Percentiles rank a stretch among this genome's conserved stretches.
Evolutionary conservation across 2,888 invertebrate species (phyloP).

Genomic region (Agrotis clavis): DNA sequence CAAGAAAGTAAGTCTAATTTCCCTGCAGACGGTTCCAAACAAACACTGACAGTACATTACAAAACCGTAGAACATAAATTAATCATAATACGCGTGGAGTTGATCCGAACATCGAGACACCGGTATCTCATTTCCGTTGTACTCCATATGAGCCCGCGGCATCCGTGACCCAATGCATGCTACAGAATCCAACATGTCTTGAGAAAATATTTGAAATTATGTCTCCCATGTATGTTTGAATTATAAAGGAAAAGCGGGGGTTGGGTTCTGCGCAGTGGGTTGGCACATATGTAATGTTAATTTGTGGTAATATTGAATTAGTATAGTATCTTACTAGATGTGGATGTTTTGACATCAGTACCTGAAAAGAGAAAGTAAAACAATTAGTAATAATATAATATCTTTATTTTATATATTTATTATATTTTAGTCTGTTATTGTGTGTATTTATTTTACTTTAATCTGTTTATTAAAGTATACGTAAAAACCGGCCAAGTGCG

Average conservation of each 20-base stretch:
- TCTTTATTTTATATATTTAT: too few relatives aligned
- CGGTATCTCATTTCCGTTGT: conserved; percentile 70
- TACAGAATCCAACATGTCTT: conserved; percentile 20
- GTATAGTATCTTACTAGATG: conserved; percentile 49
- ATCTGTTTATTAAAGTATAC: too few relatives aligned
- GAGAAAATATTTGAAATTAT: conserved; percentile 47
- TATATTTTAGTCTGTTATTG: too few relatives aligned
- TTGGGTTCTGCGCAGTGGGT: neutral
- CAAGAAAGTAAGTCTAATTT: conserved; percentile 24
- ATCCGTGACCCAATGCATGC: conserved; percentile 47
- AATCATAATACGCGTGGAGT: conserved; percentile 59
- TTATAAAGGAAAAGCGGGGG: conserved; percentile 15
- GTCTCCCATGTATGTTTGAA: conserved; percentile 35
- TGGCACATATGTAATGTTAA: conserved; percentile 10
- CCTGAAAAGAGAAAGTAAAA: conserved; percentile 36
- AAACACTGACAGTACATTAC: conserved; percentile 36
- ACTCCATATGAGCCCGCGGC: conserved; percentile 62
- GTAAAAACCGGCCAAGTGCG: too few relatives aligned
- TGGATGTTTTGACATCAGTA: conserved; percentile 58
- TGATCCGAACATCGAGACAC: conserved; percentile 55
- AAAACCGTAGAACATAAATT: conserved; percentile 54
- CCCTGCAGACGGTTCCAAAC: conserved; percentile 23
- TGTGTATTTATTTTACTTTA: too few relatives aligned
- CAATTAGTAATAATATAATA: neutral
- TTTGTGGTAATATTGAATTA: neutral